Percentiles rank a stretch among this genome's conserved stretches.
These are phyloP conservation scores for Salvelinus fontinalis DNA, from an alignment of 2,113 vertebrate species.

Conservation along the genomic window DNA sequence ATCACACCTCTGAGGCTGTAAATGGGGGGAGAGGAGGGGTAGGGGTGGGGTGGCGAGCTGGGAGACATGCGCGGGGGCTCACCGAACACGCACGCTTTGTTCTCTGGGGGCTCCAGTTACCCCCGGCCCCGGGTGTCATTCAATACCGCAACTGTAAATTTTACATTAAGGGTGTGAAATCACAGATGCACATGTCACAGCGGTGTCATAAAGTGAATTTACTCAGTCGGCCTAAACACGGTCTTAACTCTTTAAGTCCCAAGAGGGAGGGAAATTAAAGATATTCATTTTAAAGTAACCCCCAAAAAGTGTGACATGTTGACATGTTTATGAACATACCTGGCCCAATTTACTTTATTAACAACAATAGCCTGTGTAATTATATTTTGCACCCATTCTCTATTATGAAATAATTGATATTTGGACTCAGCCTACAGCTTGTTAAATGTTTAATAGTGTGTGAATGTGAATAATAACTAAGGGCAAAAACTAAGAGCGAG, in stretches of 20 bases:
- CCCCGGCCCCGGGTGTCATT: conserved; percentile 66
- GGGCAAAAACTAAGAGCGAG: conserved; percentile 44
- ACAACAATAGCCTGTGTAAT: conserved; percentile 33
- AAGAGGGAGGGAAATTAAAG: conserved; percentile 52
- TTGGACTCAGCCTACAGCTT: conserved; percentile 41
- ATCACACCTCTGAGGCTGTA: conserved; percentile 78
- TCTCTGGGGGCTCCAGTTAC: conserved; percentile 71
- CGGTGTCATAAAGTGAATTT: conserved; percentile 77
- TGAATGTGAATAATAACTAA: conserved; percentile 60
- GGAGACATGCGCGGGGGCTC: conserved; percentile 60
- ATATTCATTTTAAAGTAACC: conserved; percentile 58
- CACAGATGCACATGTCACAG: conserved; percentile 77
- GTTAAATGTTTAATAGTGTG: conserved; percentile 63
- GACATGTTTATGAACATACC: conserved; percentile 45
- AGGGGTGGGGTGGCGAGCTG: conserved; percentile 52
- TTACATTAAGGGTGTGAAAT: conserved; percentile 82
- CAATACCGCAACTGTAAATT: conserved; percentile 80
- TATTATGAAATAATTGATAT: conserved; percentile 58
- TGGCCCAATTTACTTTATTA: conserved; percentile 45
- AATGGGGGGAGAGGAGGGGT: conserved; percentile 34
- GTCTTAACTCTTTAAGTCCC: conserved; percentile 61
- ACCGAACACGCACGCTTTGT: conserved; percentile 68
- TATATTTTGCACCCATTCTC: conserved; percentile 34
- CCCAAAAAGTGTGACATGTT: conserved; percentile 28
- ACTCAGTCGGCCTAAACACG: conserved; percentile 67